Conservation (phyloP, 2,797 vertebrate species). For the Octomys mimax region DNA sequence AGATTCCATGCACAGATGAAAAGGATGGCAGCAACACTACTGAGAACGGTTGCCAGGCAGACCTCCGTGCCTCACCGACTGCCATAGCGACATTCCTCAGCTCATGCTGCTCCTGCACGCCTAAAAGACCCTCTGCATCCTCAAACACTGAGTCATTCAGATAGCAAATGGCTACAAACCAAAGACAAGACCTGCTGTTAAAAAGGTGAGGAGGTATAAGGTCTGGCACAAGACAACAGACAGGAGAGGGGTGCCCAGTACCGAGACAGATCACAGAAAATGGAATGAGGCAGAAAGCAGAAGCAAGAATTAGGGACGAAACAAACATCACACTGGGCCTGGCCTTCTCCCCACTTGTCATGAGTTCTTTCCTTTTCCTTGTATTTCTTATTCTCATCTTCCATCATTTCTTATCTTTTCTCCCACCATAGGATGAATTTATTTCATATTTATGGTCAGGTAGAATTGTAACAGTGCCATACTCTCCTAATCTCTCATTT, state of each 20-base stretch:
- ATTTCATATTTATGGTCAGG: slow-evolving; percentile 70
- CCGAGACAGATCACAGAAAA: background rate
- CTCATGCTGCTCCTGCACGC: slow-evolving; percentile 90
- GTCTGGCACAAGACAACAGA: slow-evolving; percentile 56
- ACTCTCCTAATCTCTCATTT: slow-evolving; percentile 70
- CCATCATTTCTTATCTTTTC: slow-evolving; percentile 70
- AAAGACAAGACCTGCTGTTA: slow-evolving; percentile 95
- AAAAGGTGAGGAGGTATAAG: slow-evolving; percentile 85
- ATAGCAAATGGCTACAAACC: slow-evolving; percentile 96
- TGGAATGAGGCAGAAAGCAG: background rate
- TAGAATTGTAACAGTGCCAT: slow-evolving; percentile 6
- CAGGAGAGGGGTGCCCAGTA: background rate
- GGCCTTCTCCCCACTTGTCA: slow-evolving; percentile 45
- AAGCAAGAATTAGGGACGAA: background rate
- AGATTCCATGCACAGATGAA: slow-evolving; percentile 88
- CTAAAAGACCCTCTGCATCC: slow-evolving; percentile 97
- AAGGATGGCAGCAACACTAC: slow-evolving; percentile 83
- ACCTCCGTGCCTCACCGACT: slow-evolving; percentile 96
- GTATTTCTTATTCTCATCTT: slow-evolving; percentile 70
- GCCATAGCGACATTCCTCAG: slow-evolving; percentile 97
- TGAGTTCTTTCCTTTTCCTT: slow-evolving; percentile 69
- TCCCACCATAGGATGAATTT: slow-evolving; percentile 49
- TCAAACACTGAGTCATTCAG: slow-evolving; percentile 96
- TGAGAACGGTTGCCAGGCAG: slow-evolving; percentile 90
- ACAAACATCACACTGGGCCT: background rate